Conservation (phyloP, 2,113 vertebrate genomes). For the Semicossyphus pulcher region DNA sequence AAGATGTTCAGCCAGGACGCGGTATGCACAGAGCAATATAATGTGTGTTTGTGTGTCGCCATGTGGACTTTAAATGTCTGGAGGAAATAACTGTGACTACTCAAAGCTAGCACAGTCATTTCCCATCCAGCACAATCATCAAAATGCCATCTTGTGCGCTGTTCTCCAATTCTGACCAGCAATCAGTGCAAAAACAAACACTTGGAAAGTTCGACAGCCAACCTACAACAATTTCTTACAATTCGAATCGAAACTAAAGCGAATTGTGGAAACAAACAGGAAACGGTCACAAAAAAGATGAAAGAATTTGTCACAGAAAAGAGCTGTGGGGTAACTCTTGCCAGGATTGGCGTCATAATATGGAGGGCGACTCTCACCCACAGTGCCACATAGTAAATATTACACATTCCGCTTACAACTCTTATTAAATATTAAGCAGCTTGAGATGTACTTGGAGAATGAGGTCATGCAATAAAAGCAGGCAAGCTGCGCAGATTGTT, state of each 20-base stretch:
- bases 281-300: conserved; percentile 22
- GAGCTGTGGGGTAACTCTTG: conserved; percentile 26
- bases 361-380: conserved; percentile 1
- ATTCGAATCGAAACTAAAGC: no score
- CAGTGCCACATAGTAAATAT: conserved; percentile 45
- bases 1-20: conserved; percentile 61
- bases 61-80: not conserved
- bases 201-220: not conserved
- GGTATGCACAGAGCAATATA: conserved; percentile 33
- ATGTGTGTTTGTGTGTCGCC: conserved; percentile 22
- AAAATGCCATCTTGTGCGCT: not conserved
- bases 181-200: conserved; percentile 15
- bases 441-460: conserved; percentile 65
- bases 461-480: conserved; percentile 63
- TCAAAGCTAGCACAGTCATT: conserved; percentile 4
- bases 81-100: not conserved
- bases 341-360: conserved; percentile 23
- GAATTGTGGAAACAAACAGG: conserved; percentile 8
- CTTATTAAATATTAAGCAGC: conserved; percentile 66
- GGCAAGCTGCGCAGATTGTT: conserved; percentile 41
- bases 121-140: conserved; percentile 2
- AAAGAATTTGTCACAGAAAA: conserved; percentile 28
- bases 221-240: not conserved
- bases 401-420: conserved; percentile 58
- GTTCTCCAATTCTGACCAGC: conserved; percentile 3